Percentiles rank a stretch among this genome's conserved stretches.
Evolutionary conservation across 2,113 vertebrate genomes (phyloP).

Genomic region (Naja naja): DNA sequence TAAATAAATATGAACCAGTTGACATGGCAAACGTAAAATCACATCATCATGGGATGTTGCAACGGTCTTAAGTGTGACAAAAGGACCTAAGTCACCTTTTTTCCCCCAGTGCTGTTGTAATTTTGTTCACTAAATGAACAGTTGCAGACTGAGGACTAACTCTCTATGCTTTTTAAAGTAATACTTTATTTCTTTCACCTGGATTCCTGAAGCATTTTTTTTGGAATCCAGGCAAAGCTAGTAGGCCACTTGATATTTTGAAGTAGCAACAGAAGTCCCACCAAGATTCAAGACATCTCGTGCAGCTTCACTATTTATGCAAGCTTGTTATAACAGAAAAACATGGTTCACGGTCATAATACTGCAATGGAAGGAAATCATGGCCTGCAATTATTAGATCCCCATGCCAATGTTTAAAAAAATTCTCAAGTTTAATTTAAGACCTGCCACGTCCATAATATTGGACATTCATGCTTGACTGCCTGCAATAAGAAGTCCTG

Average conservation of each 20-base stretch:
- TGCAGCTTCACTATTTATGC: neutral
- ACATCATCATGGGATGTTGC: neutral
- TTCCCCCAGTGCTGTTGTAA: too few relatives aligned
- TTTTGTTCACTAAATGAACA: too few relatives aligned
- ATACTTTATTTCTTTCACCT: neutral
- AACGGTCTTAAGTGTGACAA: too few relatives aligned
- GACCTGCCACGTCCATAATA: constrained; percentile 12
- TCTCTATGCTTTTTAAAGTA: neutral
- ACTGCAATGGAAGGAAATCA: neutral
- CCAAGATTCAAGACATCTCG: neutral
- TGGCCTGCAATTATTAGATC: neutral
- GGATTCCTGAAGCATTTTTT: neutral
- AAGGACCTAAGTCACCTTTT: too few relatives aligned
- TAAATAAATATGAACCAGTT: too few relatives aligned
- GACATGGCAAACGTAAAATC: too few relatives aligned
- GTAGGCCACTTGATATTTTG: neutral
- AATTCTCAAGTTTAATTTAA: constrained; percentile 34
- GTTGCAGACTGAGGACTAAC: neutral
- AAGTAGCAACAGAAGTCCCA: neutral
- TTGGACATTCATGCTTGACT: constrained; percentile 21
- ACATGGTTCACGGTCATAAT: neutral
- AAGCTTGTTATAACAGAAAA: neutral
- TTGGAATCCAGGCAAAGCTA: neutral
- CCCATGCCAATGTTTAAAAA: constrained; percentile 22
- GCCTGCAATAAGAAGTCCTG: neutral